Conservation (phyloP, 1,140 invertebrate genomes). For the Cydia pomonella region DNA sequence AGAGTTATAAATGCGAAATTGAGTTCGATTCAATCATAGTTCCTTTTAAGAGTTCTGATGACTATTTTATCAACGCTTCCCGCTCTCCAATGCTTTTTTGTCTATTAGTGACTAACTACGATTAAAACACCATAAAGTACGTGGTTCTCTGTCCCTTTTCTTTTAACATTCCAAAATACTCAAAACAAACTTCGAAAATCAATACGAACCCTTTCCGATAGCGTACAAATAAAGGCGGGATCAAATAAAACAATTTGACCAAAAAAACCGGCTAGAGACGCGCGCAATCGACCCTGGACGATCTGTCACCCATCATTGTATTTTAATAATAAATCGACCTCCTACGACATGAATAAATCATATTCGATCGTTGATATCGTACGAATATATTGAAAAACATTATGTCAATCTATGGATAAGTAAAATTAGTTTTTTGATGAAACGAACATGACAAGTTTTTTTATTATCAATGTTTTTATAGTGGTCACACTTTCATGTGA, state of each 20-base stretch:
- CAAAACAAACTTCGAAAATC: slow-evolving; percentile 75
- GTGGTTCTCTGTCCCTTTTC: slow-evolving; percentile 6
- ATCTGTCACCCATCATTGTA: slow-evolving; percentile 75
- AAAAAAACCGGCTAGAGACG: slow-evolving; percentile 54
- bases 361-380: slow-evolving; percentile 28
- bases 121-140: slow-evolving; percentile 29
- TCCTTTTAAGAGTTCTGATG: neutral
- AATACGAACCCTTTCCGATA: slow-evolving; percentile 75
- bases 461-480: slow-evolving; percentile 34
- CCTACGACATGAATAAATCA: slow-evolving; percentile 44
- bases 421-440: slow-evolving; percentile 30
- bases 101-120: slow-evolving; percentile 16
- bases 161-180: slow-evolving; percentile 55
- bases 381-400: slow-evolving; percentile 19
- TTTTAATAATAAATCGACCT: slow-evolving; percentile 64
- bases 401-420: slow-evolving; percentile 2
- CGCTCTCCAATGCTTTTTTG: slow-evolving; percentile 1
- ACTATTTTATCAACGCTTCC: neutral
- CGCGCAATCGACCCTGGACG: slow-evolving; percentile 59
- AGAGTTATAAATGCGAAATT: neutral
- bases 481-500: slow-evolving; percentile 39
- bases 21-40: neutral
- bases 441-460: slow-evolving; percentile 31
- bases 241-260: slow-evolving; percentile 67
- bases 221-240: slow-evolving; percentile 63